These are phyloP conservation scores for Ciconia stormi DNA, from an alignment of 2,113 vertebrate species.

Conservation along the genomic window DNA sequence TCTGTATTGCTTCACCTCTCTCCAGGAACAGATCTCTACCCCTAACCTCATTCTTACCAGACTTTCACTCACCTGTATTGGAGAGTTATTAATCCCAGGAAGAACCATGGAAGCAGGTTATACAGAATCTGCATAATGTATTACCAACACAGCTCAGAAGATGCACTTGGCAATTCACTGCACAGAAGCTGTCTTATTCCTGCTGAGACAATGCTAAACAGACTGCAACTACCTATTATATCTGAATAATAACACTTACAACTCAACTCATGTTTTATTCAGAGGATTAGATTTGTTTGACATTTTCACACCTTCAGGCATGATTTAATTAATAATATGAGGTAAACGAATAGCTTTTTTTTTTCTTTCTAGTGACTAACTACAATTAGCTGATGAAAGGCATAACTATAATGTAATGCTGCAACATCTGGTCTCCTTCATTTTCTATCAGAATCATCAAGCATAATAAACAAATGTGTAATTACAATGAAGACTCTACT, in stretches of 20 bases:
- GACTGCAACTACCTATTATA: not conserved
- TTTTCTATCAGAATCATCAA: not conserved
- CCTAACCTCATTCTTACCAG: not conserved
- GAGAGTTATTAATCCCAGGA: not conserved
- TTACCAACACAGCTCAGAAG: not conserved
- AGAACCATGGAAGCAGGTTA: not conserved
- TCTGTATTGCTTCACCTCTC: not conserved
- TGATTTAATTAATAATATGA: conserved; percentile 9
- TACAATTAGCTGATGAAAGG: not conserved
- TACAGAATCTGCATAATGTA: not conserved
- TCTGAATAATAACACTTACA: not conserved
- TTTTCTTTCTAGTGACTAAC: not conserved
- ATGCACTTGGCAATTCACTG: not conserved
- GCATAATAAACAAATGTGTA: not conserved
- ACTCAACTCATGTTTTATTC: not conserved
- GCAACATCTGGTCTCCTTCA: not conserved
- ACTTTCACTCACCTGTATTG: not conserved
- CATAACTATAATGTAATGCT: not conserved
- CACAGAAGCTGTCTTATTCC: not conserved
- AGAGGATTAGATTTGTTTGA: not conserved
- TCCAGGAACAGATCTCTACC: not conserved
- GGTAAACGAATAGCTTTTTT: not conserved
- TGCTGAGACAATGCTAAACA: not conserved
- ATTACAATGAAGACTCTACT: not conserved
- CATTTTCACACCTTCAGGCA: not conserved